Evolutionary conservation across 2,113 vertebrate species (phyloP), one percentile per base, ranked within the genome.

Genomic region (Syngnathoides biaculeatus): DNA sequence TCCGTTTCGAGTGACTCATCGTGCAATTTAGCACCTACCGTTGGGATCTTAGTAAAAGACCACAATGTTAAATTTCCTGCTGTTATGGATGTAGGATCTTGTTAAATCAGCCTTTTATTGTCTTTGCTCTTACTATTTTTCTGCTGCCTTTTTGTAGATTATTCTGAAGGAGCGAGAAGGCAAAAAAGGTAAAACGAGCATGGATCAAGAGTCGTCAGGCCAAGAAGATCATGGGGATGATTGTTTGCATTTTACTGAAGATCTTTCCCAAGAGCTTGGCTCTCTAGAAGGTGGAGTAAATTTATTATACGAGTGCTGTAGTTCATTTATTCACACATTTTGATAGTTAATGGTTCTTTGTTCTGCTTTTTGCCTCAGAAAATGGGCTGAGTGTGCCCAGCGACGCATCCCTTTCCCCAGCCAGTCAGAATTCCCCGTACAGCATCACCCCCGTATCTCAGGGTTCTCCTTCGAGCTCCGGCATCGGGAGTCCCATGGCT

Each of bases 371-470:
- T 65, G 14, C 52, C 67, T 26, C 80, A 92, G 92, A 93, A 56
- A 92, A 90, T 7, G 96, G 94, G 67, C 87, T 99, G 79, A 98
- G 96, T 69, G 88, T 98, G 87, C 95, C 94, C 74, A 99, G 97
- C 83, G 97, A 99, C 60, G 89, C 95, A 8, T 98, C 96, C 0
- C 93, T 98, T 38, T 99, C 97, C 6, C 97, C 97, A 64, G 96
- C 97, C 85, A 98, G 96, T 91, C 97, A 99, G 89, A 98, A 98
- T 78, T 98, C 96, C 74, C 97, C 97, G 0, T 99, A 98, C 70
- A 98, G 96, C 89, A 99, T 99, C 93, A 98, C 97, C 0, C 97
- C 97, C 0, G 97, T 99, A 58, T 98, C 96, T 0, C 97, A 99
- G 86, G 97, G 97, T 3, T 98, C 96, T 40, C 96, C 97, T 10